These are phyloP conservation scores for Prinia subflava DNA, from an alignment of 2,113 vertebrate genomes.

Conservation along the genomic window DNA sequence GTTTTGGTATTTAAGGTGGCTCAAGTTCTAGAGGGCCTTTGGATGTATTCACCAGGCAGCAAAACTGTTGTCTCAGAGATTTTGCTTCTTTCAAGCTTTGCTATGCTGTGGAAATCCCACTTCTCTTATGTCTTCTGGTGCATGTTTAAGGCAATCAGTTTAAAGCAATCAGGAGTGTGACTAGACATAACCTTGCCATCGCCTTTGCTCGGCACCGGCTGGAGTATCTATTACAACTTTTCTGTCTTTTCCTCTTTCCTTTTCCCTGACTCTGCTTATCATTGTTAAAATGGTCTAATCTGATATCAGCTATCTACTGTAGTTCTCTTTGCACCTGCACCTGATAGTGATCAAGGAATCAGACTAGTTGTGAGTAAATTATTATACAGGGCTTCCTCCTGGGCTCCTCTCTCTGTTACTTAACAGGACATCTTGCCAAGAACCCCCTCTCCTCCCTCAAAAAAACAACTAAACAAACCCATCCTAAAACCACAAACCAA, in stretches of 20 bases:
- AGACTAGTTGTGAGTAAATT: neutral
- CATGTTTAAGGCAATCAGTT: neutral
- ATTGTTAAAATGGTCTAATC: neutral
- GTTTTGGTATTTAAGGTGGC: neutral
- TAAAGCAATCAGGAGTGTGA: neutral
- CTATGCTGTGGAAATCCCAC: neutral
- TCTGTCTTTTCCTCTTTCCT: neutral
- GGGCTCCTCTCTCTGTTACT: neutral
- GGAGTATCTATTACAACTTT: neutral
- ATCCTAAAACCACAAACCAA: neutral
- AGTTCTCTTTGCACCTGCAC: neutral
- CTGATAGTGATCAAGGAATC: neutral
- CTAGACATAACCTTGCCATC: neutral
- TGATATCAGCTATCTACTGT: neutral
- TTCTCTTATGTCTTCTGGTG: neutral
- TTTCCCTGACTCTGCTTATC: neutral
- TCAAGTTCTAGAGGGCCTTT: neutral
- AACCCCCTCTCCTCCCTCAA: accelerated
- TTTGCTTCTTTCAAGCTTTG: neutral
- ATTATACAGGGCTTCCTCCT: neutral
- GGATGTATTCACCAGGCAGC: neutral
- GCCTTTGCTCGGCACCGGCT: neutral
- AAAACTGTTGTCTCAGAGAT: neutral
- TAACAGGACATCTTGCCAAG: neutral
- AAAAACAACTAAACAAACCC: neutral